Base-by-base conservation (phyloP, 2,888 invertebrate species). In the Caenorhabditis zanzibari region DNA sequence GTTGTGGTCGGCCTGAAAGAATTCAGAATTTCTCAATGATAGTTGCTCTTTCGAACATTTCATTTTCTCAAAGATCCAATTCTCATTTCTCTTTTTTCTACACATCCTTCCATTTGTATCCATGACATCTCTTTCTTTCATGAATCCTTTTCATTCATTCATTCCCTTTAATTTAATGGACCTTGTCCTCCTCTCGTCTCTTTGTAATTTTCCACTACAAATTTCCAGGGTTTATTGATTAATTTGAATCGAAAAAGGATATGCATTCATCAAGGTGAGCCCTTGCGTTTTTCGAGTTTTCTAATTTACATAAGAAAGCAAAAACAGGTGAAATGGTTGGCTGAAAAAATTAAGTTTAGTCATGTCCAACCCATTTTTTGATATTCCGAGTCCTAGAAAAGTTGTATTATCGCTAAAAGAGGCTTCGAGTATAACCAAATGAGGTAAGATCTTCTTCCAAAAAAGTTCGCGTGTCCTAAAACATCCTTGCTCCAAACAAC, bases 1-100 rank as follows among this genome's bases (percentile, higher is more conserved):
- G 89, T 22, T 85, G 74, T 22, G 89, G 89, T n/a, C 84, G 84
- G 41, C 89, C 89, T 89, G 84, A 16, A 87, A 85, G 26, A 49
- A 66, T 41, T n/a, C n/a, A n/a, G n/a, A 41, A 24, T 24, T 61
- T 19, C 38, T 24, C 19, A 32, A 7, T 4, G 7, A 32, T 32
- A 32, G 7, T 10, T 19, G 19, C 6, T 19, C 19, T 47, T 44
- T 47, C 19, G 47, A 47, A 22, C 68, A 24, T 58, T 14, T 9
- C 32, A 10, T 63, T 14, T 2, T 32, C 56, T 58, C 26, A n/a
- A 38, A n/a, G 44, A 56, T 56, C 56, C 1, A 56, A 19, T 22
- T 22, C 49, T 22, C n/a, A 49, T 49, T n/a, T 19, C 49, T 32
- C 28, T 54, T 26, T 26, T 35, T 54, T 58, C 35, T 12, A n/a